phyloP scores from a whole-genome alignment of 2,797 vertebrate species.

The Cirrhinus molitorella region DNA sequence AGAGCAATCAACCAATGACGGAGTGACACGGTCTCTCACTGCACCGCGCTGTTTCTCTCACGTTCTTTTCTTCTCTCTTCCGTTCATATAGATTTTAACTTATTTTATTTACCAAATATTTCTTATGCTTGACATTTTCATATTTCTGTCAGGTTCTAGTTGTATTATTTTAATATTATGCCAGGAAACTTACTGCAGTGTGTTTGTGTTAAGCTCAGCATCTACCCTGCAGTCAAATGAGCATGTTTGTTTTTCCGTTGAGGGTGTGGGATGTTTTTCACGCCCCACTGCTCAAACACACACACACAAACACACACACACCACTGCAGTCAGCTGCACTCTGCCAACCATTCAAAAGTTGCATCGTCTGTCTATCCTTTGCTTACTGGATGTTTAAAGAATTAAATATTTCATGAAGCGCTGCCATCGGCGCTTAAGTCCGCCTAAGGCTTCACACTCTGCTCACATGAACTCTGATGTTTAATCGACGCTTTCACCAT shows the following conservation, averaged over 20 bases:
- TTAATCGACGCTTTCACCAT: background rate
- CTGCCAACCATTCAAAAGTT: background rate
- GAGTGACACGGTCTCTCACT: background rate
- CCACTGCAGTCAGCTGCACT: constrained; percentile 2
- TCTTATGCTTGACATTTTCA: background rate
- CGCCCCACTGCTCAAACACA: constrained; percentile 26
- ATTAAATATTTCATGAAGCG: constrained; percentile 7
- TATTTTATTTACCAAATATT: background rate
- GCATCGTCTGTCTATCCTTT: background rate
- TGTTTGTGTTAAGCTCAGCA: constrained; percentile 15
- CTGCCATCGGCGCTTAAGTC: background rate
- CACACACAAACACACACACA: background rate
- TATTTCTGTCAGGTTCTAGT: background rate
- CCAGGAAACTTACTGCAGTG: background rate
- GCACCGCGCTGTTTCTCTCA: background rate
- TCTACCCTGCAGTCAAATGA: constrained; percentile 45
- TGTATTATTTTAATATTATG: background rate
- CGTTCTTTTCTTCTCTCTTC: no score
- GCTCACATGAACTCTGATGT: background rate
- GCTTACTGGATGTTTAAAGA: background rate
- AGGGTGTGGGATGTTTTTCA: constrained; percentile 48
- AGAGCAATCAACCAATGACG: background rate
- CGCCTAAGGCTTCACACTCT: background rate
- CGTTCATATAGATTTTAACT: background rate
- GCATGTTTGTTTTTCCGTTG: constrained; percentile 57